These are phyloP conservation scores for Bufotes viridis DNA, from an alignment of 2,797 vertebrate species.

Conservation along the genomic window DNA sequence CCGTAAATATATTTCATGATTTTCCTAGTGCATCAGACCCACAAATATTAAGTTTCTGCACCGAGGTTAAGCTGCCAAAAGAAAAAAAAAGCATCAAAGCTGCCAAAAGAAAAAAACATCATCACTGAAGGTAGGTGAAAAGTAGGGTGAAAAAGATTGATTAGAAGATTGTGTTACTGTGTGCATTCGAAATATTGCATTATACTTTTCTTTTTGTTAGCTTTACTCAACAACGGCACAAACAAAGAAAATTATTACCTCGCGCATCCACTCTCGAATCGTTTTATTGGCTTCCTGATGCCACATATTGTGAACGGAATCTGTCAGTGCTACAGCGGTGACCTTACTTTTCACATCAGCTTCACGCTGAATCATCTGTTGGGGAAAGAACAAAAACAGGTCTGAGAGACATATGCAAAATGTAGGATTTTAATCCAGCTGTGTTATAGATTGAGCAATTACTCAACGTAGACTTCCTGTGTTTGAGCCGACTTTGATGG, in stretches of 20 bases:
- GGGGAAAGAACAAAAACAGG: constrained; percentile 66
- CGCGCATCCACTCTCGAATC: constrained; percentile 94
- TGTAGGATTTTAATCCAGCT: constrained; percentile 48
- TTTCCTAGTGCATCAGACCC: neutral
- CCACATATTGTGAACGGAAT: constrained; percentile 98
- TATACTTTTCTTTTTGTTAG: neutral
- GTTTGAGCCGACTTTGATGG: constrained; percentile 37
- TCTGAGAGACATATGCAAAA: constrained; percentile 57
- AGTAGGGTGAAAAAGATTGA: neutral
- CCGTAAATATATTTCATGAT: neutral
- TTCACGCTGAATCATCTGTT: constrained; percentile 96
- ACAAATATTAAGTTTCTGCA: neutral
- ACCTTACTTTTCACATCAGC: constrained; percentile 89
- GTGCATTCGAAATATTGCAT: neutral
- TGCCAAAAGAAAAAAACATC: neutral
- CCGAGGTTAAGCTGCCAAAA: neutral
- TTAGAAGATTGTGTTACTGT: neutral
- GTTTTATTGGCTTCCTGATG: constrained; percentile 93
- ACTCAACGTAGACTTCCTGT: constrained; percentile 39
- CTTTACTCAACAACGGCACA: neutral
- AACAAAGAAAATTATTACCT: constrained; percentile 77
- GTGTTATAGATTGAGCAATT: constrained; percentile 48
- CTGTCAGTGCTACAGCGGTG: constrained; percentile 92
- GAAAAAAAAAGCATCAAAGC: neutral
- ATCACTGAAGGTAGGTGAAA: neutral